Base-by-base conservation (phyloP, 53 echinoderm and acorn worm genomes). In the Crossaster papposus region DNA sequence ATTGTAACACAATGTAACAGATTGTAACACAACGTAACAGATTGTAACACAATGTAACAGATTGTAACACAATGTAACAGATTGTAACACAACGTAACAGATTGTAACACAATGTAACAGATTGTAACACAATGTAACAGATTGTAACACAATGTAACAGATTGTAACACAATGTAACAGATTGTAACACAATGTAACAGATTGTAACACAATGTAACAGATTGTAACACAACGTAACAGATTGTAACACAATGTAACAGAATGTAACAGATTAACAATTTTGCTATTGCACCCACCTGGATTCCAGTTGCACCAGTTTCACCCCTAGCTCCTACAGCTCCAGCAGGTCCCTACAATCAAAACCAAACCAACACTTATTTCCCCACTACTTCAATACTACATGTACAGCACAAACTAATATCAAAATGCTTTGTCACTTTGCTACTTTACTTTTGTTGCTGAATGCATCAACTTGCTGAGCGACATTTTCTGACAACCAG, bases 321-420 rank as follows among this genome's bases (percentile, higher is more conserved):
- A 17, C 91, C 91, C 65, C 85, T 83, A n/a, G 91, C 71, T 54
- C 91, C 91, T 9, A 78, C 52, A 7, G 85, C 30, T 93, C 96
- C 94, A 55, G 92, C 89, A 30, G 96, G 94, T 38, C 96, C 96
- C 96, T 96, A 17, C 2, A 35, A 36, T 35, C 5, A 17, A 20
- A n/a, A 73, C 18, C 2, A 36, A 33, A 11, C 74, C 13, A 33
- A 35, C 2, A 30, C 17, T 2, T 30, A n/a, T n/a, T n/a, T n/a
- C n/a, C n/a, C n/a, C n/a, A n/a, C n/a, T n/a, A n/a, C n/a, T n/a
- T n/a, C n/a, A n/a, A n/a, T n/a, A n/a, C n/a, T n/a, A n/a, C n/a
- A n/a, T 44, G 44, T 9, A 7, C 44, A 44, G 44, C 44, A 9
- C 5, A 5, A 44, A 44, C 44, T 44, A 9, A 44, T 44, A 9